These are phyloP conservation scores for Champsocephalus gunnari DNA, from an alignment of 2,797 vertebrate genomes.

Conservation along the genomic window DNA sequence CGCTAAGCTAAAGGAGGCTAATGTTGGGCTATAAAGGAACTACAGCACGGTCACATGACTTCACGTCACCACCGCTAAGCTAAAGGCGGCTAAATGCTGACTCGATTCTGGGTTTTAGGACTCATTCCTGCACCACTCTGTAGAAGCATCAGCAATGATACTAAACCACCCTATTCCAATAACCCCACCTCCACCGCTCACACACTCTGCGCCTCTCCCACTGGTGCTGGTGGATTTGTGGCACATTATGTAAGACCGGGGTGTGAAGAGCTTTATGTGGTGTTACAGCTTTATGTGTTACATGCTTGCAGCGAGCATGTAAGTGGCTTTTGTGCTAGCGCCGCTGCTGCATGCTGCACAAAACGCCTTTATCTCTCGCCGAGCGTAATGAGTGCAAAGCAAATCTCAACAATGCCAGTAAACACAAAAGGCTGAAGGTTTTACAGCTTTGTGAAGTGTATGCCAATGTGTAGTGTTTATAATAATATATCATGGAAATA, in stretches of 20 bases:
- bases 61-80: too few relatives aligned
- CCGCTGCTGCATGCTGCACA: constrained; percentile 40
- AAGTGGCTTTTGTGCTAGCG: constrained; percentile 53
- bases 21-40: too few relatives aligned
- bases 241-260: constrained; percentile 49
- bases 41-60: too few relatives aligned
- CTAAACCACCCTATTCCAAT: background rate
- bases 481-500: constrained; percentile 1
- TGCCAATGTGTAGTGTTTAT: constrained; percentile 3
- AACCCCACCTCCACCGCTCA: background rate
- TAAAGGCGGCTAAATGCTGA: too few relatives aligned
- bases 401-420: constrained; percentile 28
- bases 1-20: too few relatives aligned
- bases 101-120: too few relatives aligned
- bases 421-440: constrained; percentile 22
- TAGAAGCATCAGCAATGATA: background rate
- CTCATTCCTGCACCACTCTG: too few relatives aligned
- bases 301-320: constrained; percentile 56
- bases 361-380: constrained; percentile 36
- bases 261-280: constrained; percentile 60
- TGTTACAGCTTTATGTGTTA: constrained; percentile 57
- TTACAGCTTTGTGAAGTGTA: background rate
- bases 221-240: constrained; percentile 53
- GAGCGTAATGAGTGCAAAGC: constrained; percentile 37
- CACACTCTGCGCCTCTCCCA: constrained; percentile 22